Conservation (phyloP, 2,797 vertebrate species). For the Brotula barbata region DNA sequence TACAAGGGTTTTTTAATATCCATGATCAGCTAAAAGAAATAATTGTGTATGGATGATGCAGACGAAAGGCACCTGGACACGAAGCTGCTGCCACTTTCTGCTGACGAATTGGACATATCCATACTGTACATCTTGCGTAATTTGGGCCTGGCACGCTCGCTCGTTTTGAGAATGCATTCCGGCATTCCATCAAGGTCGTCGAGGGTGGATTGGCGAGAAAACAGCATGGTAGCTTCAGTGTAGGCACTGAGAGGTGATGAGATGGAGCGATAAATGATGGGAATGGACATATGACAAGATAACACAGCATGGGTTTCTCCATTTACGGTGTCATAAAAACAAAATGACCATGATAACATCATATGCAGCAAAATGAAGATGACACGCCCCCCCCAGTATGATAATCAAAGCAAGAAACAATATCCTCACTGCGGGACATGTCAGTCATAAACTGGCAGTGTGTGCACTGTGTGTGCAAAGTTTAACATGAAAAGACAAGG, state of each 20-base stretch:
- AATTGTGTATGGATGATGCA: slow-evolving; percentile 19
- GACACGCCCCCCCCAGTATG: slow-evolving; percentile 14
- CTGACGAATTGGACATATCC: slow-evolving; percentile 92
- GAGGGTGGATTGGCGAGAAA: slow-evolving; percentile 97
- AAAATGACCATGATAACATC: neutral
- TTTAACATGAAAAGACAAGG: too few relatives aligned
- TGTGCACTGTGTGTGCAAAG: too few relatives aligned
- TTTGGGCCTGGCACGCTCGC: slow-evolving; percentile 94
- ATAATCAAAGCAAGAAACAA: slow-evolving; percentile 1
- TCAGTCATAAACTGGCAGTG: too few relatives aligned
- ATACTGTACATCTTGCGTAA: slow-evolving; percentile 94
- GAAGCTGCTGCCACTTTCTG: slow-evolving; percentile 95
- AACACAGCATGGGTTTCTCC: slow-evolving; percentile 4
- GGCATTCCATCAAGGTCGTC: slow-evolving; percentile 95
- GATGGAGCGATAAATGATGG: slow-evolving; percentile 50
- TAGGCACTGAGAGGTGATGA: slow-evolving; percentile 86
- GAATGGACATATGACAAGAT: slow-evolving; percentile 9
- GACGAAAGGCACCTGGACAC: slow-evolving; percentile 90
- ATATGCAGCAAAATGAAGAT: slow-evolving; percentile 4
- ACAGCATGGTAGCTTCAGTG: slow-evolving; percentile 97
- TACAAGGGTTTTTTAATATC: too few relatives aligned
- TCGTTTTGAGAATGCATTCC: slow-evolving; percentile 95
- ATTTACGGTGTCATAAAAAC: slow-evolving; percentile 1
- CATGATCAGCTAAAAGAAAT: too few relatives aligned
- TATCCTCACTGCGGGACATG: neutral